phyloP scores from a whole-genome alignment of 1,140 invertebrate species.

The Notospermus geniculatus region DNA sequence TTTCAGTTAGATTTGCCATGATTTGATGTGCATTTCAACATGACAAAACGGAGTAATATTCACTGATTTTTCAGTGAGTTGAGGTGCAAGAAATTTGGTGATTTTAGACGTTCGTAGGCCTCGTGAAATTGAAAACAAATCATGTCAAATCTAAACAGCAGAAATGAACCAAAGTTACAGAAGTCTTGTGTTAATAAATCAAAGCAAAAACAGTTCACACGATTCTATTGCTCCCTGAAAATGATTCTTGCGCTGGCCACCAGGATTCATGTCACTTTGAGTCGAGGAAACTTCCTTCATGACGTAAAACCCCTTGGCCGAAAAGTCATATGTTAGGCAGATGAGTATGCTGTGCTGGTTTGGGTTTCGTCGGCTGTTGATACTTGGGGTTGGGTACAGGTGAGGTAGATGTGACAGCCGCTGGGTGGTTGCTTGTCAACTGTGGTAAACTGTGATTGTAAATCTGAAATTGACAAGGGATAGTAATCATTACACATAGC shows the following conservation, averaged over 20 bases:
- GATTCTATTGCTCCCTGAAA: constrained; percentile 9
- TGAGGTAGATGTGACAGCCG: constrained; percentile 29
- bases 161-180: no score
- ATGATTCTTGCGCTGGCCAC: constrained; percentile 9
- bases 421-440: constrained; percentile 25
- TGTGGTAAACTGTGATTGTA: constrained; percentile 32
- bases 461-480: constrained; percentile 14
- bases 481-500: neutral
- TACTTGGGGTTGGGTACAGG: constrained; percentile 35
- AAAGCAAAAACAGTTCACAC: neutral
- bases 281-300: constrained; percentile 31
- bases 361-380: constrained; percentile 11
- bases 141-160: no score
- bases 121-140: no score
- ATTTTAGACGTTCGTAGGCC: no score
- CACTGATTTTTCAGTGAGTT: no score
- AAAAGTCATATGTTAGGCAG: constrained; percentile 54
- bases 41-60: no score
- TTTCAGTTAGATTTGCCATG: no score
- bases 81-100: no score
- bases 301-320: constrained; percentile 52
- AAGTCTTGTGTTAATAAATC: neutral
- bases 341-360: constrained; percentile 32
- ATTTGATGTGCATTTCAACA: no score
- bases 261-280: constrained; percentile 14